These are phyloP conservation scores for Galagoides demidoff DNA, from an alignment of 2,797 vertebrate species.

Conservation along the genomic window DNA sequence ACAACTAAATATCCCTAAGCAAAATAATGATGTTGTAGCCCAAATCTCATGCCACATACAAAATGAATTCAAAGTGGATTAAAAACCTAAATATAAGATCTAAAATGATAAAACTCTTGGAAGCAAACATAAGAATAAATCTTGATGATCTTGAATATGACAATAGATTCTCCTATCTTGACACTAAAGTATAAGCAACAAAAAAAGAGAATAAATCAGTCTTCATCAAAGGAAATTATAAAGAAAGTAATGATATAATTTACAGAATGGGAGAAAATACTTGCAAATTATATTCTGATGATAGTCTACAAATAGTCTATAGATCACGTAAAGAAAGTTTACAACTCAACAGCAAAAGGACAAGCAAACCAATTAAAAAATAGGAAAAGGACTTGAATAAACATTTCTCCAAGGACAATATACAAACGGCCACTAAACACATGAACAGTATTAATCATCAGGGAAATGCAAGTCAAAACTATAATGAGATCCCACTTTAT, in stretches of 20 bases:
- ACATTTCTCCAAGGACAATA: neutral
- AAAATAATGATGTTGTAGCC: neutral
- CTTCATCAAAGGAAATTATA: neutral
- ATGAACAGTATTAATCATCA: neutral
- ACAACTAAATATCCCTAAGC: neutral
- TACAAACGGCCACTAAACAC: neutral
- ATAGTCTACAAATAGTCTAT: neutral
- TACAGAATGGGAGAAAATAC: neutral
- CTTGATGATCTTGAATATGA: neutral
- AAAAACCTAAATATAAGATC: neutral
- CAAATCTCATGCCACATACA: neutral
- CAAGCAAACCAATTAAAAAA: neutral
- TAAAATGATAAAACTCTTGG: neutral
- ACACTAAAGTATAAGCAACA: neutral
- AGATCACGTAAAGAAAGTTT: constrained; percentile 29
- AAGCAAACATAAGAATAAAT: neutral
- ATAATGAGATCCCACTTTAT: neutral
- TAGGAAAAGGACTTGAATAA: neutral
- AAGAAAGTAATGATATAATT: neutral
- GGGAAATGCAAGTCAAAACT: constrained; percentile 5
- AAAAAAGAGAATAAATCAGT: neutral
- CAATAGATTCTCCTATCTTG: constrained; percentile 21
- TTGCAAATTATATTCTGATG: constrained; percentile 14
- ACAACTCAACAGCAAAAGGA: neutral
- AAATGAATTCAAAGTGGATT: neutral